Base-by-base conservation (phyloP, 2,888 invertebrate genomes). In the Cyaniris semiargus region DNA sequence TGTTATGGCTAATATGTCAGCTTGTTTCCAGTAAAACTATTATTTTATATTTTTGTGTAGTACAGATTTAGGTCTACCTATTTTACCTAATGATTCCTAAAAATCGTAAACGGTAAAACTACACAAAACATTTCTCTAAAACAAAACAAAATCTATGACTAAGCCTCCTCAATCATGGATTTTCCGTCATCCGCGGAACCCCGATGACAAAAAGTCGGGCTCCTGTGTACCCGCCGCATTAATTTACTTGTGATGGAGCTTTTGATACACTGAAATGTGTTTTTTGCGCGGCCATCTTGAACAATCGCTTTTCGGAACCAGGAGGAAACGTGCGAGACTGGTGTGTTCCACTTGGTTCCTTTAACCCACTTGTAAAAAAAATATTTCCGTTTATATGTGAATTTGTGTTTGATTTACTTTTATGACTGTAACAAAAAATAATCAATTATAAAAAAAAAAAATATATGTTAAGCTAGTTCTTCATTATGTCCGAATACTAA, bases 181-280 rank as follows among this genome's bases (percentile, higher is more conserved):
- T 48, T 27, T 18, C 27, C 74, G 71, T 77, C 21, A 10, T 58
- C 72, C 13, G 72, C 80, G 79, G 85, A 81, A 77, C 85, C 85
- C 84, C 80, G 83, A 84, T 80, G 80, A 66, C 78, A 76, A 80
- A 90, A 90, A 89, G 89, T 83, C 75, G 78, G 79, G 90, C 86
- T 85, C 84, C 85, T 83, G 86, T 85, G 85, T 83, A 81, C 78
- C 82, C 81, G 82, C 82, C 81, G 82, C 85, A 86, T 89, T 91
- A 92, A 92, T 91, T 90, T 85, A 84, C 86, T 87, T 88, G 87
- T 92, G 93, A 93, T 93, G 91, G 85, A 85, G 82, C 83, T 82
- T 83, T 82, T 84, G 81, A 84, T 85, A 82, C 84, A 85, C 83
- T 85, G 84, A 88, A 87, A 88, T 89, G 86, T 88, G 83, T 87